Base-by-base conservation (phyloP, 2,888 invertebrate genomes). In the Lithophane socia region DNA sequence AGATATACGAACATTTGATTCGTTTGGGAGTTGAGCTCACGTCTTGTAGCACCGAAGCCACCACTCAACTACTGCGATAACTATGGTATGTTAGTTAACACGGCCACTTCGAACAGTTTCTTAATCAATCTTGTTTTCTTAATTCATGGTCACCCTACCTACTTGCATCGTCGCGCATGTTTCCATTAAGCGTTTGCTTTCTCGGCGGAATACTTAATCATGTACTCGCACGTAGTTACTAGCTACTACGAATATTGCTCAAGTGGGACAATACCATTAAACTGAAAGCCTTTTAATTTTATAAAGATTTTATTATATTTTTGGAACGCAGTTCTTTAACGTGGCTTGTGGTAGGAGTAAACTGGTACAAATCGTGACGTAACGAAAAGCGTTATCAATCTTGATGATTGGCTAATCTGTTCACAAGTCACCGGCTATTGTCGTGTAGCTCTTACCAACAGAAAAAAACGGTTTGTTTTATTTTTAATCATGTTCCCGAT, bases 121-220 rank as follows among this genome's bases (percentile, higher is more conserved):
- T 29, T 3, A 21, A 21, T 3, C n/a, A 37, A 24, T 18, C 1
- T 44, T 8, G 13, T 68, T 44, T 44, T 9, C 18, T 10, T 24
- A 13, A 18, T 18, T 29, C 10, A 63, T 67, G 67, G 63, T 44
- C 49, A n/a, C 61, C 21, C 12, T 49, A 56, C 13, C 0, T 10
- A 42, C 37, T 16, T 44, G 42, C 42, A 29, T 9, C 5, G 18
- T 61, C 66, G 56, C 42, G 8, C n/a, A 49, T 10, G 54, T 60
- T 66, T 37, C 37, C 18, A 24, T 29, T 21, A 29, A 49, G 42
- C 42, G 47, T 60, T 37, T 75, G 65, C 24, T 21, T 47, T 73
- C 78, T 80, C 58, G 3, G 16, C 37, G 54, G 37, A 67, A 61
- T 61, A 63, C 63, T 24, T 44, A 75, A 67, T 56, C 16, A 56